Evolutionary conservation across 2,888 invertebrate genomes (phyloP).

Genomic region (Chrysodeixis includens): DNA sequence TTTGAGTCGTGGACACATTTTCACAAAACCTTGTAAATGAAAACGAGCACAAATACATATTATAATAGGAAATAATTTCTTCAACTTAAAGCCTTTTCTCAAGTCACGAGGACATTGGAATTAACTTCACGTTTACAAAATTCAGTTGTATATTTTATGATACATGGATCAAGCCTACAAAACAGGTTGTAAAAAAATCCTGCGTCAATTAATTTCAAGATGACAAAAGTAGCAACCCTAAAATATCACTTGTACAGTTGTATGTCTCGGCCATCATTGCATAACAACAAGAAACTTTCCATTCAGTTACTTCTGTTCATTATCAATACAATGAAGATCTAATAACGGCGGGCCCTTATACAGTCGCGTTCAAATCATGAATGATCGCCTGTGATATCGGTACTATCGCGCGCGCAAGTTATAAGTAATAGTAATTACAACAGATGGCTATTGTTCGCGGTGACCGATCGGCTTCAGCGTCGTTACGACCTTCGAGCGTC

Average conservation of each 20-base stretch:
- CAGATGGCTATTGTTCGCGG: constrained; percentile 86
- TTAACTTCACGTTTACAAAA: no score
- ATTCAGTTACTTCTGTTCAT: constrained; percentile 19
- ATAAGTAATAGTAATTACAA: constrained; percentile 87
- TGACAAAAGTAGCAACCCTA: constrained; percentile 21
- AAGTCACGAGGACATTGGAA: no score
- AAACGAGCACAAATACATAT: no score
- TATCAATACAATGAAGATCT: constrained; percentile 26
- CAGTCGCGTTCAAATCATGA: constrained; percentile 54
- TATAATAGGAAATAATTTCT: no score
- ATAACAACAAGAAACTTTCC: constrained; percentile 26
- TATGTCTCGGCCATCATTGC: constrained; percentile 9
- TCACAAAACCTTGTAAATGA: no score
- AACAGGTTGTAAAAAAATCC: no score
- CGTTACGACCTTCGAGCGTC: constrained; percentile 80
- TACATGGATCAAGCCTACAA: no score
- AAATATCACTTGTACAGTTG: constrained; percentile 15
- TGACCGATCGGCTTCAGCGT: constrained; percentile 83
- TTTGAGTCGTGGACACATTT: no score
- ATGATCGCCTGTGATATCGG: constrained; percentile 74
- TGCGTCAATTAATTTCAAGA: background rate
- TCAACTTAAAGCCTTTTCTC: no score
- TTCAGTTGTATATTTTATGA: no score
- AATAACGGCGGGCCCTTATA: constrained; percentile 25
- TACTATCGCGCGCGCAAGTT: constrained; percentile 82